Percentiles rank a stretch among this genome's conserved stretches.
Evolutionary conservation across 92 coral and sea anemone species (phyloP).

Genomic region (Micromussa lordhowensis): DNA sequence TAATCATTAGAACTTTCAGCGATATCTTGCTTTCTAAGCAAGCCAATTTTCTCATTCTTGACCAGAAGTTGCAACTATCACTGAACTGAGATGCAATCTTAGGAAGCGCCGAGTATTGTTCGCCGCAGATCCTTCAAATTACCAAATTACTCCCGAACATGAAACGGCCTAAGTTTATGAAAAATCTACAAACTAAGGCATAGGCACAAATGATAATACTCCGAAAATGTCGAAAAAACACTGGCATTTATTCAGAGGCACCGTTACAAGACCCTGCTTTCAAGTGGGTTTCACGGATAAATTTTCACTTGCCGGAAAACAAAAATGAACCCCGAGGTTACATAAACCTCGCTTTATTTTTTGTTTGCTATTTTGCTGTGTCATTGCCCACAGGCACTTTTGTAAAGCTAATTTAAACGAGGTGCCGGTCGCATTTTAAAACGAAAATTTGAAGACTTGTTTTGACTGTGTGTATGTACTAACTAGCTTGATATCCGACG

Average conservation of each 20-base stretch:
- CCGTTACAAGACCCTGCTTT: background rate
- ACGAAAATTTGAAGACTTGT: constrained; percentile 21
- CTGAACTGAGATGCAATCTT: constrained; percentile 19
- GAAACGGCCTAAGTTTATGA: background rate
- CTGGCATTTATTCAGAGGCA: background rate
- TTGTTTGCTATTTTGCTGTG: constrained; percentile 19
- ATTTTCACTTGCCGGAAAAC: background rate
- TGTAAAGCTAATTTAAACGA: constrained; percentile 44
- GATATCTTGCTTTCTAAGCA: constrained; percentile 24
- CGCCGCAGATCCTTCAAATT: constrained; percentile 4
- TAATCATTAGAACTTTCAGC: constrained; percentile 21
- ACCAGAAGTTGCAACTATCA: constrained; percentile 22
- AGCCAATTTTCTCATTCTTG: constrained; percentile 49
- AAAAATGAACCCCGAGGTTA: background rate
- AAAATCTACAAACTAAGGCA: background rate
- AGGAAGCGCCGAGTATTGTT: constrained; percentile 27
- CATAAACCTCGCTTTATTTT: background rate
- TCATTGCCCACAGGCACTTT: constrained; percentile 14
- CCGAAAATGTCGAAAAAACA: background rate
- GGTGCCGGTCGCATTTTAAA: constrained; percentile 5
- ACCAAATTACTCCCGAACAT: background rate
- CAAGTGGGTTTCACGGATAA: background rate
- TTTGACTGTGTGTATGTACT: background rate
- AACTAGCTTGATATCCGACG: constrained; percentile 8
- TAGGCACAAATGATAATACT: background rate